A percentile compares a stretch with the other conserved stretches of the same genome.
Conservation (phyloP, 2,888 invertebrate genomes). For the Azorinus chamasolen region DNA sequence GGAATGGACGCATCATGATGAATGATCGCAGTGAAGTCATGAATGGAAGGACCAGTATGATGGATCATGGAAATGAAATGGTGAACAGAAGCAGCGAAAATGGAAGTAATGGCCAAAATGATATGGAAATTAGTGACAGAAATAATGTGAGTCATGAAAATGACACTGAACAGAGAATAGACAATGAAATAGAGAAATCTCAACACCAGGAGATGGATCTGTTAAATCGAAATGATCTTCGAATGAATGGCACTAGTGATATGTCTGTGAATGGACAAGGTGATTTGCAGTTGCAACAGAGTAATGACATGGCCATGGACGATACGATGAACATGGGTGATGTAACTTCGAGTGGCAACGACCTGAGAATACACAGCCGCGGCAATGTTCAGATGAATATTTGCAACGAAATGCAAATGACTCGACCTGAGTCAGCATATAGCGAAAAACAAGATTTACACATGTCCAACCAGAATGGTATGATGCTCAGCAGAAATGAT, state of each 20-base stretch:
- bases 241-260: conserved; percentile 33
- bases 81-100: conserved; percentile 15
- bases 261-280: conserved; percentile 16
- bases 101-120: conserved; percentile 2
- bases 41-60: conserved; percentile 23
- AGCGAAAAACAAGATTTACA: conserved; percentile 41
- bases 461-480: conserved; percentile 32
- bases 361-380: conserved; percentile 43
- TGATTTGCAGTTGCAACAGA: conserved; percentile 19
- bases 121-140: conserved; percentile 43
- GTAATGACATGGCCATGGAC: conserved; percentile 45
- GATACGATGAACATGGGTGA: conserved; percentile 39
- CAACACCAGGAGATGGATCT: conserved; percentile 31
- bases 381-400: conserved; percentile 43
- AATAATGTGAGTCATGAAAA: conserved; percentile 19
- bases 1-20: conserved; percentile 30
- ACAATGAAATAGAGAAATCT: conserved; percentile 27
- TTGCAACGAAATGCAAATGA: conserved; percentile 44
- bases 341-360: conserved; percentile 24
- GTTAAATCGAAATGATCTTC: conserved; percentile 40
- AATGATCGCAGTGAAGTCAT: conserved; percentile 23
- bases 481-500: conserved; percentile 31
- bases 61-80: conserved; percentile 32
- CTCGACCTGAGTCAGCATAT: conserved; percentile 32
- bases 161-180: conserved; percentile 21